These are phyloP conservation scores for Leptoclinus maculatus DNA, from an alignment of 2,797 vertebrate species.

Conservation along the genomic window DNA sequence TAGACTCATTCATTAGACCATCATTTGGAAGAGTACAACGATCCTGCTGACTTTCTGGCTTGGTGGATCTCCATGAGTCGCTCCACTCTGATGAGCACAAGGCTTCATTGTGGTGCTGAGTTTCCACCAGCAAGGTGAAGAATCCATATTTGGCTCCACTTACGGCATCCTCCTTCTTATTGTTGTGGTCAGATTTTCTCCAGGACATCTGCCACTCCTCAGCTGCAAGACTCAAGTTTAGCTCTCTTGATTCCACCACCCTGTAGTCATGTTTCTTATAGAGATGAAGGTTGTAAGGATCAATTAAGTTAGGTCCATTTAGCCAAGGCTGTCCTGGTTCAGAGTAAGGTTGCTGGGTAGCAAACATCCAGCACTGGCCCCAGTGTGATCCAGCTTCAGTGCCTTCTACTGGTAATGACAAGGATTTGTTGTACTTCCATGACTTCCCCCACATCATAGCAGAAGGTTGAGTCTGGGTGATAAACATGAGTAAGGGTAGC, in stretches of 20 bases:
- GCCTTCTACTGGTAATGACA: slow-evolving; percentile 45
- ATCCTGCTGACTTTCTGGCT: slow-evolving; percentile 40
- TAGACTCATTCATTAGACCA: neutral
- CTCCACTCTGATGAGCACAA: slow-evolving; percentile 68
- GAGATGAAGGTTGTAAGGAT: slow-evolving; percentile 35
- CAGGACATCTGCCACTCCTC: slow-evolving; percentile 73
- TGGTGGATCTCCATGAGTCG: slow-evolving; percentile 71
- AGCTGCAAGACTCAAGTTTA: slow-evolving; percentile 27
- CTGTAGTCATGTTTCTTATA: slow-evolving; percentile 55
- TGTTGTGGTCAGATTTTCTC: slow-evolving; percentile 50
- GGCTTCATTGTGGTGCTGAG: slow-evolving; percentile 46
- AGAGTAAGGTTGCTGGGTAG: slow-evolving; percentile 62
- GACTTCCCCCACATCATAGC: slow-evolving; percentile 72
- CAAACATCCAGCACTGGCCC: slow-evolving; percentile 76
- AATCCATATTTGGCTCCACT: slow-evolving; percentile 2
- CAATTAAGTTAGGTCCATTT: slow-evolving; percentile 42
- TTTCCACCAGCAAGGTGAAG: slow-evolving; percentile 47
- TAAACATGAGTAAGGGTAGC: slow-evolving; percentile 40
- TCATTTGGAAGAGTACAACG: neutral
- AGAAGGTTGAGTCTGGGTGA: slow-evolving; percentile 65
- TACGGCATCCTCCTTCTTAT: neutral
- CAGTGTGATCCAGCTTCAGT: slow-evolving; percentile 36
- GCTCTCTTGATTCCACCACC: slow-evolving; percentile 30
- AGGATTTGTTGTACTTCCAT: slow-evolving; percentile 73
- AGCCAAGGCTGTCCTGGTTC: slow-evolving; percentile 62